Evolutionary conservation across 2,797 vertebrate genomes (phyloP), one percentile per base, ranked within the genome.

Genomic region (Enteromius unitaeniatus): DNA sequence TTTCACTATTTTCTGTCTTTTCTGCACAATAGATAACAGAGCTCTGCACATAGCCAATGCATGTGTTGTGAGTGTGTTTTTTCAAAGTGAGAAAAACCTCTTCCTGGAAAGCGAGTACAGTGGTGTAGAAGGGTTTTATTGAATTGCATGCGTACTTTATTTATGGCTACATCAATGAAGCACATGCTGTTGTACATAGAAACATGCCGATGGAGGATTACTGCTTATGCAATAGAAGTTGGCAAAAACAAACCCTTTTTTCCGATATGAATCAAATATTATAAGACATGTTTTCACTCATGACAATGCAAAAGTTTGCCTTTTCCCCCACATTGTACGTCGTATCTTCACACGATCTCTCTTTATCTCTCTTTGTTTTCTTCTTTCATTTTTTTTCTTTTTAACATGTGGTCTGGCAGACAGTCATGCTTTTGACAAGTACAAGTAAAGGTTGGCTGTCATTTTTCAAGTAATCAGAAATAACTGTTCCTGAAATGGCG

Each of bases 301-400:
- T 55, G 28, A 75, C 19, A 34, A 75, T 8, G 28, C 4, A n/a
- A n/a, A n/a, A n/a, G 40, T 42, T 8, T 23, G 40, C 2, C 60
- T 31, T 3, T 17, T 31, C 8, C 40, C 45, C 72, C 28, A 53
- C 47, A 34, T 7, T 55, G 51, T 6, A 17, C 6, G 3, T 26
- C 19, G 4, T 78, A 79, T 79, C 77, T 67, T 79, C 62, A 79
- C 77, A 65, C 28, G 0, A 79, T 79, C 78, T 55, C 1, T 75
- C 31, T 75, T 37, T 26, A 60, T 60, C 21, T 76, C 14, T 4
- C 9, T 37, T 65, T 49, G 45, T 68, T 67, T 64, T 78, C 40
- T 49, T 67, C 28, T 62, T n/a, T 79, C 77, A 37, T 10, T 34
- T 51, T 51, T 17, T 19, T 51, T 65, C 11, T 37, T 26, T 79